Evolutionary conservation across 2,113 vertebrate genomes (phyloP), one percentile per base, ranked within the genome.

Genomic region (Pseudois nayaur): DNA sequence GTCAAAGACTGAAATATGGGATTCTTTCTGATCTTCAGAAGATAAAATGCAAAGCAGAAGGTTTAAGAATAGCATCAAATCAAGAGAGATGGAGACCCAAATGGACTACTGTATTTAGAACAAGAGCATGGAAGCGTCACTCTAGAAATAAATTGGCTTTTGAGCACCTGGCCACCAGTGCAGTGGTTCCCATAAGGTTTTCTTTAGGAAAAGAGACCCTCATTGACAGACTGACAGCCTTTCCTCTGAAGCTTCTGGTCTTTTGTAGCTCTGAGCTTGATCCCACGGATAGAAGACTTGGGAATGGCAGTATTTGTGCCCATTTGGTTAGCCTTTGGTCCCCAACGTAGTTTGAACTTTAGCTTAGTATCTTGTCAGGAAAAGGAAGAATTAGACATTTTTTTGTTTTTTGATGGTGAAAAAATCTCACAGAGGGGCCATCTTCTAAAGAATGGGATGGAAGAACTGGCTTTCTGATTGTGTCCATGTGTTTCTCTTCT

Each of bases 1-100:
- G 79, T 95, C 93, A 88, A 71, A 92, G 40, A 82, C 36, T 94
- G 23, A 25, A 95, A 91, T 95, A 84, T 90, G 25, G 21, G 57
- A 92, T 85, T 97, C 92, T 89, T 91, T 40, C 62, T 85, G 52
- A 76, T 94, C 48, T 91, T 29, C 25, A 86, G 43, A 59, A 90
- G 91, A 92, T 71, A 48, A 89, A 57, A 21, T 81, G n/a, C 33
- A 87, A 93, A 96, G 82, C 21, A 43, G 71, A 85, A 91, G 76
- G 48, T 55, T 92, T 86, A 57, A 90, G 48, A 25, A 82, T 57
- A 62, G 36, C 29, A 33, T 55, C 36, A 62, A 67, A 89, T 81
- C 59, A 85, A 71, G 82, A 95, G 83, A 45, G 45, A 59, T 89
- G 91, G 25, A 57, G 15, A 78, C 48, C 78, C 36, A 62, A 57